Evolutionary conservation across 2,888 invertebrate species (phyloP).

Genomic region (Stenolophus ochropezus): DNA sequence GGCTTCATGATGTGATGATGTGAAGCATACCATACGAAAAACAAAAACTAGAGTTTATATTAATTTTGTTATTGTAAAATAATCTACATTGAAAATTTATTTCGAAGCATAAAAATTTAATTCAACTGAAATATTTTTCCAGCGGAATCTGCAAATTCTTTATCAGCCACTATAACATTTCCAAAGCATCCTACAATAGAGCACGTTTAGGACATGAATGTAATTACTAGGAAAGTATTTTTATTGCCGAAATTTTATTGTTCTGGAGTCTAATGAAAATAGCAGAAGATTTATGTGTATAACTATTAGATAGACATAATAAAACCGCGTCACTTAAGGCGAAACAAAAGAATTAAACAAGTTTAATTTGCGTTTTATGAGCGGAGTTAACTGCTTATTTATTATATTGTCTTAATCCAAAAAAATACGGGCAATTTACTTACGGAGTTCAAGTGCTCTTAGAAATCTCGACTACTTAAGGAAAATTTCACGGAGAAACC

Average conservation of each 20-base stretch:
- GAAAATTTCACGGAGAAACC: too few relatives aligned
- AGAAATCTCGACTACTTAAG: not conserved
- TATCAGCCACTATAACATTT: not conserved
- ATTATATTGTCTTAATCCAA: slow-evolving; percentile 35
- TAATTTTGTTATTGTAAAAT: too few relatives aligned
- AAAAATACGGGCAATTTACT: slow-evolving; percentile 10
- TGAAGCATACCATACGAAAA: too few relatives aligned
- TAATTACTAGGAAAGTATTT: slow-evolving; percentile 32
- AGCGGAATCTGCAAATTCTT: not conserved
- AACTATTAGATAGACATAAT: slow-evolving; percentile 34
- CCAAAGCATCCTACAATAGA: not conserved
- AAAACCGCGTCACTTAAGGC: slow-evolving; percentile 22
- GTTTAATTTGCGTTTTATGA: slow-evolving; percentile 31
- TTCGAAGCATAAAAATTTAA: too few relatives aligned
- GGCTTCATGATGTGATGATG: too few relatives aligned
- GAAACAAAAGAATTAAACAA: slow-evolving; percentile 36
- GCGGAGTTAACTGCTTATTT: slow-evolving; percentile 19
- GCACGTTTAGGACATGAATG: slow-evolving; percentile 7
- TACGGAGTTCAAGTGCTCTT: not conserved
- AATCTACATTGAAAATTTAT: too few relatives aligned
- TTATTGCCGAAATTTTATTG: slow-evolving; percentile 28
- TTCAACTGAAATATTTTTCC: too few relatives aligned
- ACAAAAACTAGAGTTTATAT: too few relatives aligned
- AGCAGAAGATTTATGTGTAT: slow-evolving; percentile 41
- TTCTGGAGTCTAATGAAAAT: slow-evolving; percentile 30